These are phyloP conservation scores for Ellobius talpinus DNA, from an alignment of 2,113 vertebrate genomes.

Conservation along the genomic window DNA sequence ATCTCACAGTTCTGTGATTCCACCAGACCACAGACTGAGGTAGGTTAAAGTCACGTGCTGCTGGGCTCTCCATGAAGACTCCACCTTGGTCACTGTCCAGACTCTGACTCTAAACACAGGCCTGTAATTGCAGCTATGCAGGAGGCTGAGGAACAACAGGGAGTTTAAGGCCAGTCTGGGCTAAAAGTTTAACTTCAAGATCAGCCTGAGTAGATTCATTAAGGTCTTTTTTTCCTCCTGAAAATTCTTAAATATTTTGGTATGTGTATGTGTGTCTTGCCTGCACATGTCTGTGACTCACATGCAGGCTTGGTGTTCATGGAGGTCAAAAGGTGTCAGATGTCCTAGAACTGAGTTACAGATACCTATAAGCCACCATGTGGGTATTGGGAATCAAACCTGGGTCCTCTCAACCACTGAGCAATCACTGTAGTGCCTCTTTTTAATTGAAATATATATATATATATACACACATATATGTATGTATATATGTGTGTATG, in stretches of 20 bases:
- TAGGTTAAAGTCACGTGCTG: slow-evolving; percentile 28
- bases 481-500: no score
- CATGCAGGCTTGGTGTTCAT: neutral
- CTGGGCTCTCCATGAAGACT: neutral
- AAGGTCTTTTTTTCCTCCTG: no score
- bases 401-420: neutral
- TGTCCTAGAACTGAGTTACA: neutral
- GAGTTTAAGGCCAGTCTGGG: neutral
- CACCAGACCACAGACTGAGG: slow-evolving; percentile 39
- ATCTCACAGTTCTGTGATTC: slow-evolving; percentile 67
- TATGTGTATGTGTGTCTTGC: no score
- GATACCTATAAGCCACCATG: neutral
- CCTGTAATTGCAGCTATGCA: neutral
- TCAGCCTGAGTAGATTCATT: neutral
- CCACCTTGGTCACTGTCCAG: neutral
- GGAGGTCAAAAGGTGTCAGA: neutral
- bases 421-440: neutral
- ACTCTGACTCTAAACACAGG: neutral
- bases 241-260: neutral
- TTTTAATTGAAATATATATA: neutral
- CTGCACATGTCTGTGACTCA: neutral
- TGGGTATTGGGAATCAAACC: neutral
- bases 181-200: neutral
- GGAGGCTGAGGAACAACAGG: neutral
- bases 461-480: no score